A percentile compares a stretch with the other conserved stretches of the same genome.
Evolutionary conservation across 2,797 vertebrate species (phyloP).

Genomic region (Gephyroberyx darwinii): DNA sequence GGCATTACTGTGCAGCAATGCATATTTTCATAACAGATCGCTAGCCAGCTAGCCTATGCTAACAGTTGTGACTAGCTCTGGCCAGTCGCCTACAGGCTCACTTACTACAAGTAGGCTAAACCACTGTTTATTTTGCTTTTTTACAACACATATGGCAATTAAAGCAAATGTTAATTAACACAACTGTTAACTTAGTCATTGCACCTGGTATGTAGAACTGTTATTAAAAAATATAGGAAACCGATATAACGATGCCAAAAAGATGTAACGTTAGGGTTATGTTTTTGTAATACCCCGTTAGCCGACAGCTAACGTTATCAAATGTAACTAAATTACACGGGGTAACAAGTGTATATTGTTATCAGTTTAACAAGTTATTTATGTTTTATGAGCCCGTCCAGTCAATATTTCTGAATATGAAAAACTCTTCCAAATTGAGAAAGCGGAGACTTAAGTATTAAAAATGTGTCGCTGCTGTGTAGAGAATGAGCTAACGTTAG

Average conservation of each 20-base stretch:
- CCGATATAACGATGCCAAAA: too few species aligned
- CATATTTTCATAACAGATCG: not conserved
- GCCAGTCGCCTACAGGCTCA: constrained; percentile 8
- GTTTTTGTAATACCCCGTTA: not conserved
- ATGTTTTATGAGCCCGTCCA: too few species aligned
- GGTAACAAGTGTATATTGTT: too few species aligned
- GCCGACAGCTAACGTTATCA: not conserved
- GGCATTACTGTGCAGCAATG: accelerated
- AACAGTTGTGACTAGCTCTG: constrained; percentile 15
- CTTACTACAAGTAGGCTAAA: not conserved
- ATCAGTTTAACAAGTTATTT: too few species aligned
- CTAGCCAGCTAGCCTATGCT: constrained; percentile 23
- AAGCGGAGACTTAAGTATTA: too few species aligned
- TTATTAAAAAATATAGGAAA: not conserved
- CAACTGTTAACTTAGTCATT: too few species aligned
- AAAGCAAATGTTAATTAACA: too few species aligned
- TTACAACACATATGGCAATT: not conserved
- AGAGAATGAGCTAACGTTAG: too few species aligned
- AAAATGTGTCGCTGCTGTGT: too few species aligned
- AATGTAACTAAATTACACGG: not conserved
- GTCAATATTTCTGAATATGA: too few species aligned
- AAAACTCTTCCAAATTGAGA: too few species aligned
- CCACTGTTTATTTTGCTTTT: not conserved
- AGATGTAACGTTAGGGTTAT: not conserved
- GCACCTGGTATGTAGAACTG: too few species aligned